These are phyloP conservation scores for Seriola quinqueradiata DNA, from an alignment of 2,113 vertebrate genomes.

Conservation along the genomic window DNA sequence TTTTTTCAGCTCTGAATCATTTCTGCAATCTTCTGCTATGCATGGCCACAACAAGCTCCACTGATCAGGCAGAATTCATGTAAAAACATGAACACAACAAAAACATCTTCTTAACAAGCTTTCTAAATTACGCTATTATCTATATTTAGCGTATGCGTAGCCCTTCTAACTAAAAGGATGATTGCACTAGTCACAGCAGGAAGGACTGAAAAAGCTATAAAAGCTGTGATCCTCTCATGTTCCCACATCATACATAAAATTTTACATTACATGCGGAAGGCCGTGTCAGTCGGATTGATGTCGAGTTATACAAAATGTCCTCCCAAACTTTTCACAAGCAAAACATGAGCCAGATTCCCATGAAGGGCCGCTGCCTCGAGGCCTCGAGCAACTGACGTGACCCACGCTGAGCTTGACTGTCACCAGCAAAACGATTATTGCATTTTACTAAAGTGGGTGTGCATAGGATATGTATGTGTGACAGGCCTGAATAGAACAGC, in stretches of 20 bases:
- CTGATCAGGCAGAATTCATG: no score
- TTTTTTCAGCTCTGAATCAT: no score
- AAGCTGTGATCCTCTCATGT: slow-evolving; percentile 4
- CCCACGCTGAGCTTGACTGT: slow-evolving; percentile 34
- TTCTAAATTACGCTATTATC: neutral
- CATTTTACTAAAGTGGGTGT: slow-evolving; percentile 6
- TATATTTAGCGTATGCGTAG: neutral
- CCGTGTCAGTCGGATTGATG: slow-evolving; percentile 55
- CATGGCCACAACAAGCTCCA: no score
- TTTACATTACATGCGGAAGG: slow-evolving; percentile 40
- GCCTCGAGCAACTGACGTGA: slow-evolving; percentile 34
- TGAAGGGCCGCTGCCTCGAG: slow-evolving; percentile 33
- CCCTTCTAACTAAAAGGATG: neutral
- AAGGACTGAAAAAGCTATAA: neutral
- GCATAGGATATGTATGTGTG: slow-evolving; percentile 1
- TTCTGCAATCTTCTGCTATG: no score
- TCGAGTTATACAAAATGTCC: slow-evolving; percentile 53
- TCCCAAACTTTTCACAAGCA: slow-evolving; percentile 45
- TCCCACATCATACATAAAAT: slow-evolving; percentile 40
- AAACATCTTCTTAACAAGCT: no score
- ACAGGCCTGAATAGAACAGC: slow-evolving; percentile 10
- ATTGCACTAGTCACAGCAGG: neutral
- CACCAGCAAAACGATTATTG: slow-evolving; percentile 39
- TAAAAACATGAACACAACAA: no score
- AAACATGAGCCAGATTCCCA: slow-evolving; percentile 63